Percentiles rank a stretch among this genome's conserved stretches.
Conservation (phyloP, 2,888 invertebrate species). For the Nymphalis urticae region DNA sequence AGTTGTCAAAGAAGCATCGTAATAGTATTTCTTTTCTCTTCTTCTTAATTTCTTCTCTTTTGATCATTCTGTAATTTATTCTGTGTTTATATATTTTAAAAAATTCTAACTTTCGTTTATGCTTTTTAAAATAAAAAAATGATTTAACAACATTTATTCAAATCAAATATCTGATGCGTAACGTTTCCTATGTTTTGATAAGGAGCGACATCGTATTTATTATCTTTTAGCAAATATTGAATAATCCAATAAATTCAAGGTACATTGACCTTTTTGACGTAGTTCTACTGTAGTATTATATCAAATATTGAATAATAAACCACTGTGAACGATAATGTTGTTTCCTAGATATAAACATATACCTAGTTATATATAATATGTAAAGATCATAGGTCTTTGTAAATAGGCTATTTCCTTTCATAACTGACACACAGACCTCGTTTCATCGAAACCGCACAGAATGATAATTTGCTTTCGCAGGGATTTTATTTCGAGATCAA, state of each 20-base stretch:
- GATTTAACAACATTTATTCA: background rate
- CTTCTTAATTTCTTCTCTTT: too few relatives aligned
- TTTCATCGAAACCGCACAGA: constrained; percentile 27
- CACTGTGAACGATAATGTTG: background rate
- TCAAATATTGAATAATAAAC: background rate
- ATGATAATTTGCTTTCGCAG: constrained; percentile 31
- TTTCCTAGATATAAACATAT: background rate
- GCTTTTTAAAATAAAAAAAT: background rate
- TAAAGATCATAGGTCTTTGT: constrained; percentile 6
- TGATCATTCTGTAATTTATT: too few relatives aligned
- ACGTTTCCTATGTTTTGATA: constrained; percentile 43
- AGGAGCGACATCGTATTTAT: constrained; percentile 44
- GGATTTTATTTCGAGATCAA: background rate
- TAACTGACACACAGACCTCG: constrained; percentile 37
- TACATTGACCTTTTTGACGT: constrained; percentile 48
- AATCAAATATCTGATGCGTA: background rate
- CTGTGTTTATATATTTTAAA: background rate
- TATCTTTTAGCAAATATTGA: constrained; percentile 61
- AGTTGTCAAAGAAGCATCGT: too few relatives aligned
- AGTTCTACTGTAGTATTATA: constrained; percentile 13
- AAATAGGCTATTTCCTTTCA: constrained; percentile 33
- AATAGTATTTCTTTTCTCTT: too few relatives aligned
- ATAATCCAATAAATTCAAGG: constrained; percentile 51
- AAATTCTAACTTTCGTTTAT: background rate
- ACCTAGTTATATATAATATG: constrained; percentile 9